These are phyloP conservation scores for Ctenosaura bakeri DNA, from an alignment of 2,797 vertebrate species.

Conservation along the genomic window DNA sequence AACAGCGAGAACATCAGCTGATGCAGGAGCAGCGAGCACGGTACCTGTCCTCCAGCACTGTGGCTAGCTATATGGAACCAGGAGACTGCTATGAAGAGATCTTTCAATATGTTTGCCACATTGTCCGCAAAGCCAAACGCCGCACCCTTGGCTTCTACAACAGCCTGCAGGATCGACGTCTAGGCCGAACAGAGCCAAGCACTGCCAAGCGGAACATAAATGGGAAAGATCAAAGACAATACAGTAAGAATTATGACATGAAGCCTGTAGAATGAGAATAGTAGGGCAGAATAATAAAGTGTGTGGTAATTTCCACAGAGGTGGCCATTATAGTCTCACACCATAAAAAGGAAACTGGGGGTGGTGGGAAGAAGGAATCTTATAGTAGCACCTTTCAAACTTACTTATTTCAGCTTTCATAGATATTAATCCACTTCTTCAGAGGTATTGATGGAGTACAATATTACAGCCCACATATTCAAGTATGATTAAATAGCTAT, in stretches of 20 bases:
- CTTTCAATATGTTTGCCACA: slow-evolving; percentile 95
- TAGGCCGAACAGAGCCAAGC: slow-evolving; percentile 70
- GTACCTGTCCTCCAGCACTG: slow-evolving; percentile 92
- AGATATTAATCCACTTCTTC: too few relatives aligned
- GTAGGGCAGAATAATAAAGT: not conserved
- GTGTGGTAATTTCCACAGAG: too few relatives aligned
- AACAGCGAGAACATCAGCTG: slow-evolving; percentile 96
- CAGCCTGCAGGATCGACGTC: slow-evolving; percentile 85
- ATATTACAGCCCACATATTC: too few relatives aligned
- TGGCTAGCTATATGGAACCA: slow-evolving; percentile 92
- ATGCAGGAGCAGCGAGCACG: slow-evolving; percentile 95
- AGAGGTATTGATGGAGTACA: too few relatives aligned
- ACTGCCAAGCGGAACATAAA: slow-evolving; percentile 63
- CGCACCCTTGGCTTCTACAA: slow-evolving; percentile 91
- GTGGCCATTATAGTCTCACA: too few relatives aligned
- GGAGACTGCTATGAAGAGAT: slow-evolving; percentile 98
- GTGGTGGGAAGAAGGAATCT: too few relatives aligned
- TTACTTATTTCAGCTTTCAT: too few relatives aligned
- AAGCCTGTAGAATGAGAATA: slow-evolving; percentile 15
- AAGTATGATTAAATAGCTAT: too few relatives aligned
- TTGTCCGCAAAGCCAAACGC: slow-evolving; percentile 94
- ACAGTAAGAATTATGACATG: slow-evolving; percentile 76
- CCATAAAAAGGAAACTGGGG: too few relatives aligned
- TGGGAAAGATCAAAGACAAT: slow-evolving; percentile 72
- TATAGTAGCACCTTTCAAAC: too few relatives aligned